Base-by-base conservation (phyloP, 2,797 vertebrate genomes). In the Capromys pilorides region DNA sequence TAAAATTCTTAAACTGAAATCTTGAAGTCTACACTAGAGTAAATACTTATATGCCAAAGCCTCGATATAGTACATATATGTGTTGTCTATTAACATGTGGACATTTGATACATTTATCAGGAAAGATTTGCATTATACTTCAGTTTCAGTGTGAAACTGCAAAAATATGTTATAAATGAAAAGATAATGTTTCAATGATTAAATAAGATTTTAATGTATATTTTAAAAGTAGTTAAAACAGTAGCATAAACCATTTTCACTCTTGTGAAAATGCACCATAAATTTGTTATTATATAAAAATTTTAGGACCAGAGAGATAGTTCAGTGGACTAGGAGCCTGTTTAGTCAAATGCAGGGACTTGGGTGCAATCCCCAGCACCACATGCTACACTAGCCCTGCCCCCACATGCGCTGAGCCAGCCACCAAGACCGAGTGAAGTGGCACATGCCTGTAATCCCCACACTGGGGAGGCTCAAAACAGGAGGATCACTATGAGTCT, bases 41-140 rank as follows among this genome's bases (percentile, higher is more conserved):
- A 94, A 97, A 96, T 71, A 94, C 54, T 88, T 88, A 45, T n/a
- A 71, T 95, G 87, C 86, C 39, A 59, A 87, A 96, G 39, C 33
- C 78, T 81, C 41, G 87, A 0, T 71, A 9, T 66, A 61, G 77
- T 90, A 79, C 59, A 22, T 86, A 18, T 49, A 21, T 73, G 36
- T 86, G 9, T 45, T 77, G 0, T 80, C 78, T 82, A n/a, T 86
- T 77, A 92, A 49, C 59, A 75, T 41, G 6, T 79, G 73, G 28
- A 57, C 59, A 85, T 26, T 36, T 93, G 71, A 94, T 87, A 69
- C 21, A 49, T 91, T 93, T 94, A 39, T 93, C 85, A 92, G 57
- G 61, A 93, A 90, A 89, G 39, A 83, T 59, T 66, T 88, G 11
- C 94, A 18, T 77, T 94, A 51, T 64, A 8, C 2, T 71, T 45